These are phyloP conservation scores for Propithecus perrieri DNA, from an alignment of 2,797 vertebrate genomes.

Conservation along the genomic window DNA sequence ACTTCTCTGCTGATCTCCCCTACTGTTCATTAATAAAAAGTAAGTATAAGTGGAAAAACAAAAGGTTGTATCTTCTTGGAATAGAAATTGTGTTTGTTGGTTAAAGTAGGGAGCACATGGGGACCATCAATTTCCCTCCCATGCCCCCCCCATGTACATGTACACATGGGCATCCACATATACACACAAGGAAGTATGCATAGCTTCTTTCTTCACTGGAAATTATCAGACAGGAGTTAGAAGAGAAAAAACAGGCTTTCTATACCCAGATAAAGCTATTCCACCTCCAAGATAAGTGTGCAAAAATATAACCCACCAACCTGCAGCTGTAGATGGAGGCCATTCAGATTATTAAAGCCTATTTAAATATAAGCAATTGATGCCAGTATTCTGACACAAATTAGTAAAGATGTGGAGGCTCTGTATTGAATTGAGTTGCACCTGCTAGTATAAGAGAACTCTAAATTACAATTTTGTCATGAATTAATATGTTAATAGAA, in stretches of 20 bases:
- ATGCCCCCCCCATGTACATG: rapidly evolving
- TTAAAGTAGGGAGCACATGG: background rate
- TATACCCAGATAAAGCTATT: background rate
- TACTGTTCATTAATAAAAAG: background rate
- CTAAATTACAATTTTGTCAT: background rate
- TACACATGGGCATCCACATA: background rate
- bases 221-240: background rate
- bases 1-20: background rate
- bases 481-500: background rate
- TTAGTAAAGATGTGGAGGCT: background rate
- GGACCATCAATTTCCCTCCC: rapidly evolving
- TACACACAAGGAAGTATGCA: background rate
- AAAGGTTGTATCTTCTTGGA: background rate
- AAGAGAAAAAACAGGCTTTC: background rate
- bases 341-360: background rate
- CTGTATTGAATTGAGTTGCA: background rate
- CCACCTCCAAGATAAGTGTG: background rate
- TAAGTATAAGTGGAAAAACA: background rate
- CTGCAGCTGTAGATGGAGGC: background rate
- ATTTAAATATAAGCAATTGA: background rate
- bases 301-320: background rate
- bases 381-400: background rate
- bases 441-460: background rate
- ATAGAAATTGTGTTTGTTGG: background rate
- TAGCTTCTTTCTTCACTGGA: background rate